Conservation (phyloP, 2,113 vertebrate species). For the Cichladusa arquata region DNA sequence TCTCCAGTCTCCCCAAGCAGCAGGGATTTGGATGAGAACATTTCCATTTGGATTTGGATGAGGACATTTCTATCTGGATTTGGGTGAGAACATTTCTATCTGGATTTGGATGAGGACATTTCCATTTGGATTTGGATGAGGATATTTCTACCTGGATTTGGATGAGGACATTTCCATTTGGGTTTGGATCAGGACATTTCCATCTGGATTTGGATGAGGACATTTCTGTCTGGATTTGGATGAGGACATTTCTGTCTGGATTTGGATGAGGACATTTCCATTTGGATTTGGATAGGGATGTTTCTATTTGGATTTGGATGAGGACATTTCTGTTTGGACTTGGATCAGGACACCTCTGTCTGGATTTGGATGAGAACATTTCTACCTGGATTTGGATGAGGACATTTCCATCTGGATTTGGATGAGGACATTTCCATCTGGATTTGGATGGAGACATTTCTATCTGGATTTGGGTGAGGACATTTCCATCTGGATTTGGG, state of each 20-base stretch:
- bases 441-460: neutral
- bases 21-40: neutral
- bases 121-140: accelerated
- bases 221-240: neutral
- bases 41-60: neutral
- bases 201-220: neutral
- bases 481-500: neutral
- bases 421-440: neutral
- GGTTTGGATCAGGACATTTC: neutral
- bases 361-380: neutral
- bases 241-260: too few species aligned
- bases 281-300: accelerated
- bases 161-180: neutral
- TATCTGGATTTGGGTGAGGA: neutral
- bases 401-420: neutral
- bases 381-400: neutral
- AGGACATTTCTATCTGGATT: neutral
- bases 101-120: neutral
- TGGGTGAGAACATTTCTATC: neutral
- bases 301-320: neutral
- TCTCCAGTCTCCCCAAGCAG: accelerated
- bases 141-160: neutral
- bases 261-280: accelerated
- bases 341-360: neutral
- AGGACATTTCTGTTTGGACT: neutral